Base-by-base conservation (phyloP, 2,888 invertebrate species). In the Buathra laborator region DNA sequence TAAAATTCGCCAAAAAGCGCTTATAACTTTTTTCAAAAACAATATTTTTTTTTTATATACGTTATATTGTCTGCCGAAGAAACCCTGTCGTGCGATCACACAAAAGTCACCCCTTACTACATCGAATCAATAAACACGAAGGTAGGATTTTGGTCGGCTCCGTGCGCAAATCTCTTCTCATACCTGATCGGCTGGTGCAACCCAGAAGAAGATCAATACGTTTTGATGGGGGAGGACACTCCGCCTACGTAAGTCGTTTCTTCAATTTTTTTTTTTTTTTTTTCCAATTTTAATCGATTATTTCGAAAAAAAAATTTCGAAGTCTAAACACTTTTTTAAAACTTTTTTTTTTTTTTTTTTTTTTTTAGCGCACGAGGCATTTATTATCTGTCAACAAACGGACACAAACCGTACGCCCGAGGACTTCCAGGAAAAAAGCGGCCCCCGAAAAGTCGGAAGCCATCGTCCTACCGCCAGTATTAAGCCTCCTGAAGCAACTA, bases 101-200 rank as follows among this genome's bases (percentile, higher is more conserved):
- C 98, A 6, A 97, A 97, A 94, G 98, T 98, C 83, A 98, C 98
- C 2, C 98, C 98, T 10, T 98, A 97, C 93, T 98, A 98, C 93
- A 97, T 98, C 87, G 98, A 98, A 94, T 98, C 98, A 0, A 98
- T 98, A 89, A 97, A 97, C 89, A 96, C 97, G 16, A 96, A 95
- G 78, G 94, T 95, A 16, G 98, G 98, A 29, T 98, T 98, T 93
- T 98, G 97, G 96, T 97, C 98, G 1, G 97, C 97, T 3, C 97
- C 97, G 0, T 98, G 98, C 91, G 95, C 97, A 37, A 97, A 96
- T 91, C 94, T 98, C 24, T 96, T 98, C 87, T 97, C 97, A n/a
- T 98, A 97, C 90, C 95, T 97, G 91, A 95, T 98, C 87, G 97
- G 97, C 14, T 97, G 97, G 96, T 98, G 98, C 92, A 96, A 96